Evolutionary conservation across 2,888 invertebrate genomes (phyloP), one percentile per base, ranked within the genome.

Genomic region (Synergus japonicus): DNA sequence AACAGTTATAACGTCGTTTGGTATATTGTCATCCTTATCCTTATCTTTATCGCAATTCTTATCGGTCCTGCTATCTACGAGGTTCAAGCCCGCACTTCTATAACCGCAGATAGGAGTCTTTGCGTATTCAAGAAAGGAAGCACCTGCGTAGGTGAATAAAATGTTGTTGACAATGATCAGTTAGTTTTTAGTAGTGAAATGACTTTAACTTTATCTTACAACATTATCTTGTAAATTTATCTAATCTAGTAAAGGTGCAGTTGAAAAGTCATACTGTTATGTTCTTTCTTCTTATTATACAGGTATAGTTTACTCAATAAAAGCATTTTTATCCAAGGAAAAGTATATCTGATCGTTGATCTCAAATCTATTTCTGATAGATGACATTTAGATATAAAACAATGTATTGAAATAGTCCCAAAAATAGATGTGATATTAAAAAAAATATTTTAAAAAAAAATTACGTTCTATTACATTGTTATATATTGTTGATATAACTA

Each of bases 21-120:
- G 86, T 84, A 87, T 87, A 88, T 87, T 87, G 85, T 85, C 85
- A 85, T 86, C 85, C 85, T 85, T 82, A 84, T 85, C 86, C 87
- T 88, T 89, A 90, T 89, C 90, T 88, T 87, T 89, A 89, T 90
- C 86, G 81, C 64, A 54, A 78, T 84, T 84, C 85, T 86, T 88
- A 88, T 88, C 88, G 77, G 76, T 63, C 44, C 80, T 85, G 86
- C 84, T 88, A 89, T 89, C 89, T 85, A 86, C 87, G 80, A 86
- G 88, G 87, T 88, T 87, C 85, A 83, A 85, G 84, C 86, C 83
- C 84, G 84, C 77, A 81, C 79, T 81, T 79, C 78, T 79, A 67
- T 49, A 29, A 29, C 67, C 60, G 15, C 29, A 37, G 49, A 54
- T 73, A n/a, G n/a, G 49, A 37, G 37, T 9, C 54, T 54, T 49